A percentile compares a stretch with the other conserved stretches of the same genome.
Conservation (phyloP, 35 echinoderm and acorn worm species). For the Ptychodera flava region DNA sequence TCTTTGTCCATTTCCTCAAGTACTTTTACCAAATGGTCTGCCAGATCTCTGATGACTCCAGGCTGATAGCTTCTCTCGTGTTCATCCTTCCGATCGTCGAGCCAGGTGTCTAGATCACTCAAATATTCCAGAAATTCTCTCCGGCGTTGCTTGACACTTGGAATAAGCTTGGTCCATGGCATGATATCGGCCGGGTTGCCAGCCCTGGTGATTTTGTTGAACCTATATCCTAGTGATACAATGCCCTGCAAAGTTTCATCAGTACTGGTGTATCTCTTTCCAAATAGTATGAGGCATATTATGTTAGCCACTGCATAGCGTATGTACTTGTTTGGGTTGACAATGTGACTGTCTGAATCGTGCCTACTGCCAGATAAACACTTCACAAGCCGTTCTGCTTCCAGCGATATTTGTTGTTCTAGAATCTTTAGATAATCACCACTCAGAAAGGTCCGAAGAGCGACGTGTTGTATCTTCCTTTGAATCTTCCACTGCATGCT, state of each 20-base stretch:
- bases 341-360: neutral
- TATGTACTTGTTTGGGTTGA: neutral
- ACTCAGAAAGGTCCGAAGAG: neutral
- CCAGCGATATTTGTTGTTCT: neutral
- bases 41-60: neutral
- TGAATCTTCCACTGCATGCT: neutral
- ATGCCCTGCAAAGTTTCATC: neutral
- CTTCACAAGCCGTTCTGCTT: neutral
- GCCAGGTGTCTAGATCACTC: neutral
- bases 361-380: neutral
- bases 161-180: neutral
- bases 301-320: neutral
- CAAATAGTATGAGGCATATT: neutral
- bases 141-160: neutral
- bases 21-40: neutral
- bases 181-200: neutral
- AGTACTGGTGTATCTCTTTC: neutral
- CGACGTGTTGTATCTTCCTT: neutral
- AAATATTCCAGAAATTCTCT: neutral
- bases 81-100: neutral
- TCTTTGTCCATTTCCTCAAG: neutral
- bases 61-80: neutral
- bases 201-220: neutral
- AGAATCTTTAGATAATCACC: neutral
- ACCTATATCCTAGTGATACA: neutral